Conservation (phyloP, 2,797 vertebrate genomes). For the Poecilia velifera region DNA sequence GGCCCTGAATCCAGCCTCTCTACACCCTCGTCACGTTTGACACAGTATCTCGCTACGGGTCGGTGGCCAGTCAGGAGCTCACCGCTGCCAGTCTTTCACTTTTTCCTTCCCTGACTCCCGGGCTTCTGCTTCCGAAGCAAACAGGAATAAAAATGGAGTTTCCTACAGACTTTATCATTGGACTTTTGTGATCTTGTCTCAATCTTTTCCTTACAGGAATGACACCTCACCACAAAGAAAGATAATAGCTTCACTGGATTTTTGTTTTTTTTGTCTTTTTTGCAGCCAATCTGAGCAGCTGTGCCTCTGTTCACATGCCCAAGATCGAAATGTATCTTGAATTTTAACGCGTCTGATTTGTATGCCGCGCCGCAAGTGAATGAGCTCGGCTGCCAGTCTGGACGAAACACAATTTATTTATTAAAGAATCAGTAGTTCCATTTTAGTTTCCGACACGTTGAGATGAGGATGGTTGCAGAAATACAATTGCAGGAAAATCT, state of each 20-base stretch:
- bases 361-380: slow-evolving; percentile 36
- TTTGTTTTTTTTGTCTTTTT: slow-evolving; percentile 25
- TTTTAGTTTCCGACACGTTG: neutral
- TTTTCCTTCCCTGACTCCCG: slow-evolving; percentile 23
- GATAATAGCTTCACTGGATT: neutral
- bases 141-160: slow-evolving; percentile 46
- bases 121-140: slow-evolving; percentile 47
- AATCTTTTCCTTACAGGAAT: slow-evolving; percentile 22
- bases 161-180: slow-evolving; percentile 41
- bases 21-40: slow-evolving; percentile 70
- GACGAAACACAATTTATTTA: slow-evolving; percentile 22
- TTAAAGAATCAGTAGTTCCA: slow-evolving; percentile 13
- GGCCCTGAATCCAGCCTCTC: slow-evolving; percentile 55
- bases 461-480: neutral
- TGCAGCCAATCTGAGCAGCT: slow-evolving; percentile 28
- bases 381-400: slow-evolving; percentile 12
- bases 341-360: slow-evolving; percentile 56
- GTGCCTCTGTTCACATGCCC: slow-evolving; percentile 16
- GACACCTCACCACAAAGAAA: slow-evolving; percentile 36
- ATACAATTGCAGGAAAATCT: neutral
- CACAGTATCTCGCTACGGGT: slow-evolving; percentile 61
- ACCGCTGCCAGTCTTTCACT: slow-evolving; percentile 43
- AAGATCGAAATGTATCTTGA: slow-evolving; percentile 48
- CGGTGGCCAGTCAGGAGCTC: slow-evolving; percentile 57
- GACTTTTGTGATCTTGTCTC: neutral